These are phyloP conservation scores for Machimus rusticus DNA, from an alignment of 2,888 invertebrate genomes.

Conservation along the genomic window DNA sequence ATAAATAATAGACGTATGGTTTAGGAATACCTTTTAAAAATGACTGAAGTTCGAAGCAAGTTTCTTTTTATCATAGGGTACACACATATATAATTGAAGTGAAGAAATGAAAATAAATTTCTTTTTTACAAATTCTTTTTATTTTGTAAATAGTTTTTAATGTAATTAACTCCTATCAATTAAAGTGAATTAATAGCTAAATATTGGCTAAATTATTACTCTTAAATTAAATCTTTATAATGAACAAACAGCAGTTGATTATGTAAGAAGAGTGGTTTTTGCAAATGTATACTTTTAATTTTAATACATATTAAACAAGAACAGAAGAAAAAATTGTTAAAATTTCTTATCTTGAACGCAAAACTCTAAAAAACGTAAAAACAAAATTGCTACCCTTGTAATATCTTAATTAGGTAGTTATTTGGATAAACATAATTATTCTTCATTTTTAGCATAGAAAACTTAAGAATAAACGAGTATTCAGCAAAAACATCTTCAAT, in stretches of 20 bases:
- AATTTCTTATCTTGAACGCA: background rate
- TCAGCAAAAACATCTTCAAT: background rate
- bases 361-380: background rate
- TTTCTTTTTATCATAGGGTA: background rate
- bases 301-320: too few species aligned
- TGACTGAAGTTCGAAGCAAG: background rate
- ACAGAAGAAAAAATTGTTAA: background rate
- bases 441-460: background rate
- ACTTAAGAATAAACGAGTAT: background rate
- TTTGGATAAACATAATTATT: background rate
- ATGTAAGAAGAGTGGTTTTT: too few species aligned
- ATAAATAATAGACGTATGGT: background rate
- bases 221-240: too few species aligned
- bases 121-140: background rate
- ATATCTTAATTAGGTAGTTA: background rate
- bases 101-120: background rate
- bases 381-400: background rate
- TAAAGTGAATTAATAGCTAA: background rate
- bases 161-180: background rate
- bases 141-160: background rate
- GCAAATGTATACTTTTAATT: too few species aligned
- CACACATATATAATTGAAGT: background rate
- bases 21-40: background rate
- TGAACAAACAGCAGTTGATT: too few species aligned
- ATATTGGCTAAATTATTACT: too few species aligned